Conservation (phyloP, 2,888 invertebrate species). For the Leptogaster cylindrica region DNA sequence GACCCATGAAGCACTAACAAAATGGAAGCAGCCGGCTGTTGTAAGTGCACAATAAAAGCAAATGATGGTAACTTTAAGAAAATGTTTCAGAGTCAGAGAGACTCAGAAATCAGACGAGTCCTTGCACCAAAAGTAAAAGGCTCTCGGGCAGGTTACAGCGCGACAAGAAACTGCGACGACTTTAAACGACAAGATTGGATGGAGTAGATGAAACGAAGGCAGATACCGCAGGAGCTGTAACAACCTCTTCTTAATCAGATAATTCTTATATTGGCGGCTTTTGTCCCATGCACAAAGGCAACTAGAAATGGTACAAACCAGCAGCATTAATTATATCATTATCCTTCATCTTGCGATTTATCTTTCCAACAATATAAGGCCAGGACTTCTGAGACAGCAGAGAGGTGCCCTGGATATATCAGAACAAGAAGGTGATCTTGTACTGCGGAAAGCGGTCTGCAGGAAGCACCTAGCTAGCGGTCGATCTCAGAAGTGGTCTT, state of each 20-base stretch:
- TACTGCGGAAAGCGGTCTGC: constrained; percentile 15
- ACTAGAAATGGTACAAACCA: constrained; percentile 50
- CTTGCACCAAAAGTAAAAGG: constrained; percentile 26
- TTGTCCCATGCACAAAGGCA: constrained; percentile 48
- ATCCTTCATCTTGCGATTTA: constrained; percentile 58
- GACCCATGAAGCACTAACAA: constrained; percentile 24
- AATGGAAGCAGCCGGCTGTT: constrained; percentile 25
- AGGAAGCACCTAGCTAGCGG: constrained; percentile 6
- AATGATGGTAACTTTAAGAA: constrained; percentile 3
- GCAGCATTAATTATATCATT: constrained; percentile 58
- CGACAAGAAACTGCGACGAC: constrained; percentile 36
- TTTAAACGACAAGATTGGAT: constrained; percentile 37
- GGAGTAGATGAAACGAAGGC: constrained; percentile 29
- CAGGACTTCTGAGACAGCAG: constrained; percentile 23
- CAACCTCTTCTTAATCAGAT: constrained; percentile 46
- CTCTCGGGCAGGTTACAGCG: constrained; percentile 29
- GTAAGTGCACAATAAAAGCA: too few relatives aligned
- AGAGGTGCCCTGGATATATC: constrained; percentile 18
- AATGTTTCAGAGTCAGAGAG: neutral
- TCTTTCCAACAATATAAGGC: constrained; percentile 47
- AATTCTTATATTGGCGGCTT: constrained; percentile 45
- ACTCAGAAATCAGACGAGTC: constrained; percentile 9
- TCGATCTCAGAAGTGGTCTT: constrained; percentile 19
- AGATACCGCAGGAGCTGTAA: constrained; percentile 33
- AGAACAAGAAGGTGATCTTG: constrained; percentile 11